These are phyloP conservation scores for Lithobates pipiens DNA, from an alignment of 2,797 vertebrate genomes.

Conservation along the genomic window DNA sequence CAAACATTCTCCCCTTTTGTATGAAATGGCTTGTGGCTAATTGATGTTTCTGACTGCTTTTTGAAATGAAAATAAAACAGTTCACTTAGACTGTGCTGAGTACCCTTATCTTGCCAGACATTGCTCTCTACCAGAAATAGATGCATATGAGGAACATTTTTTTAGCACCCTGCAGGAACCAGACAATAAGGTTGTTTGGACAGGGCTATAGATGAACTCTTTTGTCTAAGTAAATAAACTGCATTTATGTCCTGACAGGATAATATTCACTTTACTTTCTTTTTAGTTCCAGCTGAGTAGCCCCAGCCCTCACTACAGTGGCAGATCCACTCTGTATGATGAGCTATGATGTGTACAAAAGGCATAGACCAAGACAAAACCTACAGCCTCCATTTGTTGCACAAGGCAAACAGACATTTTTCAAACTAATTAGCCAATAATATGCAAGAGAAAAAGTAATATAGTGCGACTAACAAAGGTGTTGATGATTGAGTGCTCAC, in stretches of 20 bases:
- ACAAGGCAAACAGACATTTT: slow-evolving; percentile 97
- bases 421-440: slow-evolving; percentile 99
- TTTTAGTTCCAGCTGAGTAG: slow-evolving; percentile 88
- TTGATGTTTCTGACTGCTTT: slow-evolving; percentile 89
- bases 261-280: slow-evolving; percentile 90
- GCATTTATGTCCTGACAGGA: slow-evolving; percentile 90
- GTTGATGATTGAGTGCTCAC: slow-evolving; percentile 99
- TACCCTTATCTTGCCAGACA: slow-evolving; percentile 84
- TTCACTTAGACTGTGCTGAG: slow-evolving; percentile 83
- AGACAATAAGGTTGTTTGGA: slow-evolving; percentile 95
- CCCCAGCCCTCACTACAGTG: slow-evolving; percentile 82
- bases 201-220: slow-evolving; percentile 94
- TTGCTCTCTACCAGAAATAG: slow-evolving; percentile 83
- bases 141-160: slow-evolving; percentile 78
- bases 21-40: slow-evolving; percentile 92
- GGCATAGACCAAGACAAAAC: slow-evolving; percentile 83
- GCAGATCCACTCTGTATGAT: slow-evolving; percentile 81
- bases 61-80: slow-evolving; percentile 89
- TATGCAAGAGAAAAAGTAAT: slow-evolving; percentile 91
- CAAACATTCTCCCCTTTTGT: slow-evolving; percentile 86
- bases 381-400: slow-evolving; percentile 85
- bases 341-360: slow-evolving; percentile 88
- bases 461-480: slow-evolving; percentile 97
- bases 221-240: slow-evolving; percentile 98
- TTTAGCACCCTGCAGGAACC: slow-evolving; percentile 80